phyloP scores from a whole-genome alignment of 2,797 vertebrate genomes.

The Tarsius wallacei region DNA sequence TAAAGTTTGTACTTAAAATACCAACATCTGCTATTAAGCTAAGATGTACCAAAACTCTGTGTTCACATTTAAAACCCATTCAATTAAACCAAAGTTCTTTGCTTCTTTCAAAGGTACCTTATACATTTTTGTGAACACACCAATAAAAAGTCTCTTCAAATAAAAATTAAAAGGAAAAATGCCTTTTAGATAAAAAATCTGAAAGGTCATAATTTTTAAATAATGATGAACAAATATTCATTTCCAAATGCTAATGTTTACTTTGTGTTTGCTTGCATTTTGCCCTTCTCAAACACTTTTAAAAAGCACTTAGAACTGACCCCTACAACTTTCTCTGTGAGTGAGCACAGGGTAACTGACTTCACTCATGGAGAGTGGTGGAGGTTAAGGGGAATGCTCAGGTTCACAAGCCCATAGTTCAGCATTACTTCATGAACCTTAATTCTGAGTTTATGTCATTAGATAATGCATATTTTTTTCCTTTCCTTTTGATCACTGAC shows the following conservation, averaged over 20 bases:
- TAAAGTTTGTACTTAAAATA: neutral
- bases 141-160: slow-evolving; percentile 63
- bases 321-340: slow-evolving; percentile 29
- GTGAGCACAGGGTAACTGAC: neutral
- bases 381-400: slow-evolving; percentile 47
- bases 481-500: slow-evolving; percentile 68
- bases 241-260: slow-evolving; percentile 65
- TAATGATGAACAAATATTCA: slow-evolving; percentile 67
- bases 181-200: neutral
- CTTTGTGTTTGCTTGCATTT: slow-evolving; percentile 55
- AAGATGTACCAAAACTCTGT: slow-evolving; percentile 16
- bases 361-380: neutral
- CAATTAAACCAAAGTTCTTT: slow-evolving; percentile 49
- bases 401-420: neutral
- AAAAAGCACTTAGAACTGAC: slow-evolving; percentile 56
- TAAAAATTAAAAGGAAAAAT: slow-evolving; percentile 63
- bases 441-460: neutral
- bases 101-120: slow-evolving; percentile 44
- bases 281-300: slow-evolving; percentile 60
- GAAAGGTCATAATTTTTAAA: slow-evolving; percentile 65
- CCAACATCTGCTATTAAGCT: neutral
- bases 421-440: neutral
- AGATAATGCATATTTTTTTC: slow-evolving; percentile 63
- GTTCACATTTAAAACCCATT: slow-evolving; percentile 59
- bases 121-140: slow-evolving; percentile 23